Evolutionary conservation across 1,140 invertebrate species (phyloP).

Genomic region (Meloidogyne chitwoodi): DNA sequence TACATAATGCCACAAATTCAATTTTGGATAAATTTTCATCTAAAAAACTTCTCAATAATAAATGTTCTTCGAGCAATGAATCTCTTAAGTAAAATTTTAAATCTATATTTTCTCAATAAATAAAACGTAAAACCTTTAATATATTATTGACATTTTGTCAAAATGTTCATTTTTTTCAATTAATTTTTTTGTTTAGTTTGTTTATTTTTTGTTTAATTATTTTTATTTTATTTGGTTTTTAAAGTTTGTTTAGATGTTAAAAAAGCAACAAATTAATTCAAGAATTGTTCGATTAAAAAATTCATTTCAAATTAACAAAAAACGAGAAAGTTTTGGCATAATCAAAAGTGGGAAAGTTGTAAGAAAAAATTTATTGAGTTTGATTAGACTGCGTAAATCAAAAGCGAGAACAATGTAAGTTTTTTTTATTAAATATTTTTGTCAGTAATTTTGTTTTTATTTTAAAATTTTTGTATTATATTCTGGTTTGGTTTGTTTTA

Average conservation of each 20-base stretch:
- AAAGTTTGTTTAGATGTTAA: not conserved
- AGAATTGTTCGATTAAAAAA: not conserved
- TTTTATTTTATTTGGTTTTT: not conserved
- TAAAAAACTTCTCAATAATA: slow-evolving; percentile 11
- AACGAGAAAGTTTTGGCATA: no score
- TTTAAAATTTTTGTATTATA: not conserved
- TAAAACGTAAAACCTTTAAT: no score
- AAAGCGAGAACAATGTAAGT: not conserved
- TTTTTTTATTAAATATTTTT: not conserved
- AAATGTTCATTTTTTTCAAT: not conserved
- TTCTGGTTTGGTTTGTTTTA: no score
- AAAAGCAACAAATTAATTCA: not conserved
- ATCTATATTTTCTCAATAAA: no score
- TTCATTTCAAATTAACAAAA: not conserved
- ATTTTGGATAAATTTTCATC: slow-evolving; percentile 11
- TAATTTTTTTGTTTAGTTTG: not conserved
- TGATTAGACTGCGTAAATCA: not conserved
- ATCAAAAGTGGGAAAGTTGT: not conserved
- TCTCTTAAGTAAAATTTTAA: not conserved
- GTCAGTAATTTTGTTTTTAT: not conserved
- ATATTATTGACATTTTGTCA: no score
- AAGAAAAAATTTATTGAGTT: not conserved
- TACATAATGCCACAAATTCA: not conserved
- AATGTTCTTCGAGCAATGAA: slow-evolving; percentile 20
- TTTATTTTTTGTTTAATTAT: not conserved